Evolutionary conservation across 2,113 vertebrate species (phyloP).

Genomic region (Octodon degus): DNA sequence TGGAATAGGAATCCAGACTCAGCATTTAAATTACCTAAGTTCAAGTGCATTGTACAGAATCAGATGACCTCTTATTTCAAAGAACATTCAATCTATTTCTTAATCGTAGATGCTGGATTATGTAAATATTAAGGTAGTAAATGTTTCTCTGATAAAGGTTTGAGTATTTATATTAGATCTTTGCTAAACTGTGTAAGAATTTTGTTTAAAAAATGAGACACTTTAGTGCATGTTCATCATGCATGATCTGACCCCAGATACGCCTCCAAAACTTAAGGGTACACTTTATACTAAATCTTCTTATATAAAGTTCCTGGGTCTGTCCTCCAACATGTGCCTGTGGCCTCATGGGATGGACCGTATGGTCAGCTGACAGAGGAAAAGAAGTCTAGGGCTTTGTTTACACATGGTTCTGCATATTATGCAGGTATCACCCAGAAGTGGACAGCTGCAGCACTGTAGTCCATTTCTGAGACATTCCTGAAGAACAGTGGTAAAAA

Average conservation of each 20-base stretch:
- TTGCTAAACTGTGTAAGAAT: not conserved
- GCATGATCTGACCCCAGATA: too few species aligned
- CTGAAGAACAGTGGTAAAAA: not conserved
- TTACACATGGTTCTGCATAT: not conserved
- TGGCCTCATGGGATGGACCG: not conserved
- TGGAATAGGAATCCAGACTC: not conserved
- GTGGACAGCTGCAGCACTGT: not conserved
- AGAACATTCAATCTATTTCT: not conserved
- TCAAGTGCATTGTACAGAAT: fast-evolving
- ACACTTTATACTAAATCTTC: not conserved
- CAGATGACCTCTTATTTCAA: not conserved
- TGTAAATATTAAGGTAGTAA: not conserved
- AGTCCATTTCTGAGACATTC: not conserved
- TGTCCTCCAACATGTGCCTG: not conserved
- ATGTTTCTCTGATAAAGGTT: not conserved
- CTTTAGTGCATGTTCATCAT: fast-evolving
- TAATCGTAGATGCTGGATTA: not conserved
- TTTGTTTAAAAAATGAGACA: not conserved
- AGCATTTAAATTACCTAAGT: too few species aligned
- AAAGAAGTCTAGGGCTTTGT: not conserved
- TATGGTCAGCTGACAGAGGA: not conserved
- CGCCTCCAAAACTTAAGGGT: not conserved
- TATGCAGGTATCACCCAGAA: not conserved
- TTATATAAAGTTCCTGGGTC: fast-evolving
- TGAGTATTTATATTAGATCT: not conserved